Evolutionary conservation across 2,113 vertebrate genomes (phyloP).

Genomic region (Centrocercus urophasianus): DNA sequence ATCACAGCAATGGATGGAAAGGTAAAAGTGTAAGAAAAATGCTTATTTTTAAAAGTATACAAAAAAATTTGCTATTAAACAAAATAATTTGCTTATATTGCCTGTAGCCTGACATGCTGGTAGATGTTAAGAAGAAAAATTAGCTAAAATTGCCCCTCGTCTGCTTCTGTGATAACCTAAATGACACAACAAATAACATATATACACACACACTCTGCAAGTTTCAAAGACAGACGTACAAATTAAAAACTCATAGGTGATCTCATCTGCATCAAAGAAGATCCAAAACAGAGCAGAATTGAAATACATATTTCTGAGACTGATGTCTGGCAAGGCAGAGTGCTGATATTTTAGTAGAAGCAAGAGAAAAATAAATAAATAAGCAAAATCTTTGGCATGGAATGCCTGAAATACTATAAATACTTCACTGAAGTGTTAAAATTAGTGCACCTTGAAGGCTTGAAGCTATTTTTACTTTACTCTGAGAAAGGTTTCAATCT

Average conservation of each 20-base stretch:
- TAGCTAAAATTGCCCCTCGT: not conserved
- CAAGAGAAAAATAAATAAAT: not conserved
- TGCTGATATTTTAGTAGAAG: not conserved
- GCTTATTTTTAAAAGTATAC: not conserved
- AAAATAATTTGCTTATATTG: not conserved
- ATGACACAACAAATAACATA: not conserved
- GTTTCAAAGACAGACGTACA: not conserved
- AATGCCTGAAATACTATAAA: not conserved
- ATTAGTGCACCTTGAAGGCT: not conserved
- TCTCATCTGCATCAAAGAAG: not conserved
- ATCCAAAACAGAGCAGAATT: not conserved
- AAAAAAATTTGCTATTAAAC: not conserved
- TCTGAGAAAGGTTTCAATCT: not conserved
- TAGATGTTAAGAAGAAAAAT: not conserved
- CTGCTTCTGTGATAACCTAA: not conserved
- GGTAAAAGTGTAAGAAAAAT: not conserved
- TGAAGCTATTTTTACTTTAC: not conserved
- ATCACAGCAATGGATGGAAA: not conserved
- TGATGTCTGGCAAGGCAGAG: not conserved
- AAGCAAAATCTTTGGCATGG: not conserved
- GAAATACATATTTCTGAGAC: not conserved
- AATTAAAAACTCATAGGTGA: not conserved
- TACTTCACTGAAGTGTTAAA: not conserved
- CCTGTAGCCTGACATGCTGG: not conserved
- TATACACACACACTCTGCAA: not conserved